Conservation (phyloP, 2,888 invertebrate species). For the Diaprepes abbreviatus region DNA sequence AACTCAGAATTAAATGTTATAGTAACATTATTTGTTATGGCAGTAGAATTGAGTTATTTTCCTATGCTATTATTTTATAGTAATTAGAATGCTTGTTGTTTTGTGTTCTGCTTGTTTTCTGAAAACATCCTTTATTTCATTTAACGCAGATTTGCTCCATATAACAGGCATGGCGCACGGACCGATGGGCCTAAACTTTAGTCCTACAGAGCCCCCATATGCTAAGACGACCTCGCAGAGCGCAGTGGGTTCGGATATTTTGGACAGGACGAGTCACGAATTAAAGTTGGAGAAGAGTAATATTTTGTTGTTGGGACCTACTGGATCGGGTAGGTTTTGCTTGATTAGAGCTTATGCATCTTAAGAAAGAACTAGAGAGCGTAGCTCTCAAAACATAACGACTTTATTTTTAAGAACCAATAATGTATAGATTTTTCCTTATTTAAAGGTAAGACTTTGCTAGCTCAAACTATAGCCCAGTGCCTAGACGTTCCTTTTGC, state of each 20-base stretch:
- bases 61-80: too few relatives aligned
- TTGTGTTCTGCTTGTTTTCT: not conserved
- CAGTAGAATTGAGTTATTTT: too few relatives aligned
- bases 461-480: slow-evolving; percentile 97
- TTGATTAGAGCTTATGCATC: too few relatives aligned
- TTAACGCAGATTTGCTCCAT: slow-evolving; percentile 83
- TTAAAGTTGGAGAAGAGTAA: slow-evolving; percentile 95
- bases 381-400: too few relatives aligned
- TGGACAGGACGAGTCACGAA: slow-evolving; percentile 86
- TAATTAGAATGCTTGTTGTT: too few relatives aligned
- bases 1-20: too few relatives aligned
- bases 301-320: slow-evolving; percentile 95
- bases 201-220: slow-evolving; percentile 52
- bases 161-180: slow-evolving; percentile 83
- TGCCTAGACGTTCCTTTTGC: slow-evolving; percentile 99
- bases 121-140: slow-evolving; percentile 6
- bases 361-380: too few relatives aligned
- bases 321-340: slow-evolving; percentile 84
- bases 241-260: slow-evolving; percentile 79
- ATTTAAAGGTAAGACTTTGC: slow-evolving; percentile 91
- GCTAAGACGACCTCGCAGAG: slow-evolving; percentile 44
- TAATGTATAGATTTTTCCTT: too few relatives aligned
- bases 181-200: slow-evolving; percentile 73
- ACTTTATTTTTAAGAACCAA: too few relatives aligned
- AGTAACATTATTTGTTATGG: too few relatives aligned